Conservation (phyloP, 2,113 vertebrate genomes). For the Larimichthys crocea region DNA sequence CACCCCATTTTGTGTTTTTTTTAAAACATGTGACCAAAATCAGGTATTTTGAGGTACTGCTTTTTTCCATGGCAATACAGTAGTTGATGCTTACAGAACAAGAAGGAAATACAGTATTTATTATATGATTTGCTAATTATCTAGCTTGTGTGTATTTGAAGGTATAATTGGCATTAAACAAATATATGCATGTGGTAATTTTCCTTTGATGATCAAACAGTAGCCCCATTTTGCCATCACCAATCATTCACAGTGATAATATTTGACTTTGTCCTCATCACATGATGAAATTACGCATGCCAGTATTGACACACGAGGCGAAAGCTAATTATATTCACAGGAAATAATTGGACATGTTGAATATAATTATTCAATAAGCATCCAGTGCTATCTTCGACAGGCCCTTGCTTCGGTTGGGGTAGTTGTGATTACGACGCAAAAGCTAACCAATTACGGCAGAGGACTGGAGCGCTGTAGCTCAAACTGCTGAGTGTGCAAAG, state of each 20-base stretch:
- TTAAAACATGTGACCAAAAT: not conserved
- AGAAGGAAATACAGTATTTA: not conserved
- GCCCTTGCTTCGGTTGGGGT: slow-evolving; percentile 34
- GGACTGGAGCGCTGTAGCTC: slow-evolving; percentile 49
- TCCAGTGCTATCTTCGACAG: slow-evolving; percentile 46
- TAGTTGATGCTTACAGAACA: not conserved
- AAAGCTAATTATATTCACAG: slow-evolving; percentile 37
- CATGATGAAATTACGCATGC: slow-evolving; percentile 36
- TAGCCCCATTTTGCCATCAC: not conserved
- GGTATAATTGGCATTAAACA: slow-evolving; percentile 24
- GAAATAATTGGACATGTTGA: slow-evolving; percentile 59
- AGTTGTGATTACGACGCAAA: slow-evolving; percentile 68
- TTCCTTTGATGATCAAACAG: slow-evolving; percentile 31
- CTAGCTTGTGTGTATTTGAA: not conserved
- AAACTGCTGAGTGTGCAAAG: slow-evolving; percentile 74
- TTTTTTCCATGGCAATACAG: not conserved
- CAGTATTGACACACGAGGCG: slow-evolving; percentile 45
- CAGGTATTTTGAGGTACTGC: not conserved
- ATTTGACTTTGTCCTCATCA: slow-evolving; percentile 29
- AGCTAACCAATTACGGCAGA: slow-evolving; percentile 57
- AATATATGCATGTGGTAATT: slow-evolving; percentile 36
- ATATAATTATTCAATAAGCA: slow-evolving; percentile 62
- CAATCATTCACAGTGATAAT: slow-evolving; percentile 16
- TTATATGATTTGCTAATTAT: no score
- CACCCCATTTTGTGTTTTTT: not conserved